phyloP scores from a whole-genome alignment of 2,113 vertebrate species.

The Hylia prasina region DNA sequence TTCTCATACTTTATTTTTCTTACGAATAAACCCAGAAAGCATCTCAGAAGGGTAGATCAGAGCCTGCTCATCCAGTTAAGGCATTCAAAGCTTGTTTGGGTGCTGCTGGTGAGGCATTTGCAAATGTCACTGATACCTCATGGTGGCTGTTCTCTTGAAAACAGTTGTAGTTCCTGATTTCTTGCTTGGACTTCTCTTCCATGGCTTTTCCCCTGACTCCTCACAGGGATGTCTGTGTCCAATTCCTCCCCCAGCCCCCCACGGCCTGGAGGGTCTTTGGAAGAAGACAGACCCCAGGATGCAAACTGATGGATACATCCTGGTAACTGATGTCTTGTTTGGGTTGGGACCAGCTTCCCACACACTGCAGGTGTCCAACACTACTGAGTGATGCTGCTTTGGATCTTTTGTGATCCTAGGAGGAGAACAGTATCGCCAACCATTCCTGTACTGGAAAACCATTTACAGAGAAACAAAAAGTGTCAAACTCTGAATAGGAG shows the following conservation, averaged over 20 bases:
- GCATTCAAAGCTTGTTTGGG: not conserved
- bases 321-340: accelerated
- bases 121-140: not conserved
- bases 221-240: not conserved
- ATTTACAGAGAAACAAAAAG: not conserved
- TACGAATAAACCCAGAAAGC: not conserved
- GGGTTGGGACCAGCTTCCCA: not conserved
- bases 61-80: not conserved
- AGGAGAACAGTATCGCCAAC: not conserved
- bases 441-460: not conserved
- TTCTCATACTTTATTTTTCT: not conserved
- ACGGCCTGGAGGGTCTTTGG: not conserved
- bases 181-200: not conserved
- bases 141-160: not conserved
- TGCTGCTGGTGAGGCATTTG: not conserved
- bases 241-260: not conserved
- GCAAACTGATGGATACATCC: not conserved
- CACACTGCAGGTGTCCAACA: accelerated
- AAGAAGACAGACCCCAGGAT: not conserved
- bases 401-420: not conserved
- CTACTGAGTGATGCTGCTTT: not conserved
- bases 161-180: not conserved
- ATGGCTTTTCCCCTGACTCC: not conserved
- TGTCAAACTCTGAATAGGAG: not conserved
- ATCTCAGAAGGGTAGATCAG: not conserved